Evolutionary conservation across 2,888 invertebrate genomes (phyloP), one percentile per base, ranked within the genome.

Genomic region (Pedicia rivosa): DNA sequence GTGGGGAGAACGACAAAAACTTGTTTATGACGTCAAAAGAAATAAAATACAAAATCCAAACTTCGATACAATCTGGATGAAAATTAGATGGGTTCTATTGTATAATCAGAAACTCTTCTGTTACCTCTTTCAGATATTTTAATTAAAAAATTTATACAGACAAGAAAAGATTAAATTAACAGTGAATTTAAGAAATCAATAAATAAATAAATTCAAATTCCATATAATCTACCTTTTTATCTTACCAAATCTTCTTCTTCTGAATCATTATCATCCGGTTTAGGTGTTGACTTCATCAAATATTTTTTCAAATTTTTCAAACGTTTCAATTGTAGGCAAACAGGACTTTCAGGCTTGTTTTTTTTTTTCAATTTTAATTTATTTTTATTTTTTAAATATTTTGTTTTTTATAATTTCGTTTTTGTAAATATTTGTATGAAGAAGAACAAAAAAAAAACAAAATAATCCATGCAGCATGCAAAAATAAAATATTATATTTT

Each of bases 191-290:
- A n/a, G n/a, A n/a, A n/a, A n/a, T n/a, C n/a, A n/a, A n/a, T n/a
- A n/a, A n/a, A n/a, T n/a, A n/a, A n/a, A n/a, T n/a, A n/a, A n/a
- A n/a, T n/a, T n/a, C n/a, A n/a, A n/a, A n/a, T n/a, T n/a, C n/a
- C n/a, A n/a, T n/a, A n/a, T n/a, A n/a, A 6, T 25, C 27, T 40
- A 25, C 26, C 10, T 38, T 39, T n/a, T 27, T 19, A 15, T 44
- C 67, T 75, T 76, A 79, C 80, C 79, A 79, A 65, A 59, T 78
- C 78, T 45, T 74, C 75, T 40, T 67, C 73, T 54, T 71, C 71
- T 50, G 72, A 72, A 49, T 74, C 76, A 42, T 70, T 72, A 35
- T 73, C 70, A 45, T 71, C 71, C 51, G 20, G 47, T 47, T 42
- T 57, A 56, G 47, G 53, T 57, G 46, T 61, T 60, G 43, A 59